A percentile compares a stretch with the other conserved stretches of the same genome.
Evolutionary conservation across 2,113 vertebrate species (phyloP).

Genomic region (Lichenostomus cassidix): DNA sequence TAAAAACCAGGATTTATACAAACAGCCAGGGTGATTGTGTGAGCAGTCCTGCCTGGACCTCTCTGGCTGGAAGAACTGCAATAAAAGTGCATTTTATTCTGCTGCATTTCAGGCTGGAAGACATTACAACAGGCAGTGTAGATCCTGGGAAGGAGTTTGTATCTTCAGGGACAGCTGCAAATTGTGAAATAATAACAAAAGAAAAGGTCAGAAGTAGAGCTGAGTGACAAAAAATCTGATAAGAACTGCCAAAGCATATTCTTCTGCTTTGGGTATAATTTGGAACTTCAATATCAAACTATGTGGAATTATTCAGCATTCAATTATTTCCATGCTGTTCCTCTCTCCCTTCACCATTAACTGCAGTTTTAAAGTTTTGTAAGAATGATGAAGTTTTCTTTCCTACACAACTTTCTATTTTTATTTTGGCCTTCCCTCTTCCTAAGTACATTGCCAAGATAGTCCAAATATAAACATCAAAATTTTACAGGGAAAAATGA

Average conservation of each 20-base stretch:
- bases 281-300: background rate
- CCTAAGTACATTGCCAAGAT: background rate
- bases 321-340: background rate
- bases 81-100: background rate
- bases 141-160: background rate
- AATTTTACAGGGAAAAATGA: background rate
- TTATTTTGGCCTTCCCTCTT: slow-evolving; percentile 34
- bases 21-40: background rate
- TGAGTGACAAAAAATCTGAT: background rate
- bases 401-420: slow-evolving; percentile 51
- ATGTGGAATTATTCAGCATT: background rate
- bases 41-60: background rate
- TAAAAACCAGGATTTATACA: background rate
- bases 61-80: background rate
- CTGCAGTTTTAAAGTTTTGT: background rate
- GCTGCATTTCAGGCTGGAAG: background rate
- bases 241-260: background rate
- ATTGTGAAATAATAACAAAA: background rate
- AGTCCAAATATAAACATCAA: slow-evolving; percentile 30
- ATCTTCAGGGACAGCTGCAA: background rate
- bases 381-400: slow-evolving; percentile 19
- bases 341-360: background rate
- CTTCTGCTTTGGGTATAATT: background rate
- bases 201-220: background rate
- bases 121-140: background rate